A percentile compares a stretch with the other conserved stretches of the same genome.
Evolutionary conservation across 2,888 invertebrate genomes (phyloP).

Genomic region (Nematopogon swammerdamellus): DNA sequence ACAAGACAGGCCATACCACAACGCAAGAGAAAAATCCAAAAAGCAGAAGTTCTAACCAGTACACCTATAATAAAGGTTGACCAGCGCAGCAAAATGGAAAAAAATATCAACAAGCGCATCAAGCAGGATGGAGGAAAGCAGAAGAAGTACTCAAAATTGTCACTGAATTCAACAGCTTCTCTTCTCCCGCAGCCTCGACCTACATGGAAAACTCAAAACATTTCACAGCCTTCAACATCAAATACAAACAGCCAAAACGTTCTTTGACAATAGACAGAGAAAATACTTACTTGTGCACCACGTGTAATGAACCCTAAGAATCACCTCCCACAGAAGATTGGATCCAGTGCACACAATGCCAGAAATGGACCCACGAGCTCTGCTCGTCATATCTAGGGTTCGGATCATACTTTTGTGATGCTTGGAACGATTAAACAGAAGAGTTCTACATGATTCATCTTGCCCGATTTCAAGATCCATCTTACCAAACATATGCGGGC

Average conservation of each 20-base stretch:
- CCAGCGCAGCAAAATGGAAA: background rate
- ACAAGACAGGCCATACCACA: conserved; percentile 4
- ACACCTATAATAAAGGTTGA: conserved; percentile 2
- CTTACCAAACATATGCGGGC: no score
- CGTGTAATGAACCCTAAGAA: no score
- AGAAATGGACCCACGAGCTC: background rate
- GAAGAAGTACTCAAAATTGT: background rate
- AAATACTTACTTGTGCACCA: background rate
- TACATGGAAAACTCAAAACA: background rate
- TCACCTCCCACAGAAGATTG: conserved; percentile 3
- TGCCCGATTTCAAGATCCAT: no score
- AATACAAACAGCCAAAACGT: background rate
- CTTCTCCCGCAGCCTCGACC: background rate
- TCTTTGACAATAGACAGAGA: no score
- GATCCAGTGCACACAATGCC: conserved; percentile 1
- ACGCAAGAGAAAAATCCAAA: conserved; percentile 5
- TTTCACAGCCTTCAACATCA: background rate
- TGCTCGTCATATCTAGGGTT: no score
- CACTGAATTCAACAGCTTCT: background rate
- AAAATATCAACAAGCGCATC: background rate
- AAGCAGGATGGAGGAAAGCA: background rate
- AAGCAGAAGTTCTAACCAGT: conserved; percentile 4
- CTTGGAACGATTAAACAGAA: background rate
- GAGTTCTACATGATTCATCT: no score
- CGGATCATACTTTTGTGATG: no score